Evolutionary conservation across 2,888 invertebrate genomes (phyloP).

Genomic region (Andrena minutula): DNA sequence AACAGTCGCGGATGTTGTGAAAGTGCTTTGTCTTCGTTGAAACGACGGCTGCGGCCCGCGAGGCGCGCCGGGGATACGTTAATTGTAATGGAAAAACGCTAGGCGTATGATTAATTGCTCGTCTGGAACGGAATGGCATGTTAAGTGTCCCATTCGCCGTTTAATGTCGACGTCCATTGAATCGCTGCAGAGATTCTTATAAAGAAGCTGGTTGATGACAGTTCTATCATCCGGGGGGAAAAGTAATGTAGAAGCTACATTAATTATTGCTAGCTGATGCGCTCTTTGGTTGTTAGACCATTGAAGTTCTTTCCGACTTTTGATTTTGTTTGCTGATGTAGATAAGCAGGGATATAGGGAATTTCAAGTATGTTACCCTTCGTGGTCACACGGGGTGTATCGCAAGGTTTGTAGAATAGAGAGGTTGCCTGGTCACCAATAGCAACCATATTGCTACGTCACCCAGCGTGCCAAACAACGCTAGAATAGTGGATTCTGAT

Average conservation of each 20-base stretch:
- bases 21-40: conserved; percentile 47
- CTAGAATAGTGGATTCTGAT: no score
- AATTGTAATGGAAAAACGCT: conserved; percentile 35
- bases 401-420: no score
- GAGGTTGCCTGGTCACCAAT: no score
- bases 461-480: no score
- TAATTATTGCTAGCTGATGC: neutral
- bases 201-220: neutral
- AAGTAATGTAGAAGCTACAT: neutral
- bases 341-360: neutral
- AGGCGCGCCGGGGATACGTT: conserved; percentile 25
- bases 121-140: neutral
- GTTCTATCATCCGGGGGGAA: neutral
- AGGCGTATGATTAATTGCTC: conserved; percentile 39
- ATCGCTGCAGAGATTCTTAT: neutral
- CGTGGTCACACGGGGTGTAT: no score
- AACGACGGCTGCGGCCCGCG: conserved; percentile 18
- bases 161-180: neutral
- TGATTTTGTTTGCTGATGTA: neutral
- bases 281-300: neutral
- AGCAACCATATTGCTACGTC: no score
- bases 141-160: conserved; percentile 8
- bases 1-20: conserved; percentile 34
- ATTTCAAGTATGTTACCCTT: neutral
- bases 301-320: neutral